These are phyloP conservation scores for Timandra comae DNA, from an alignment of 2,888 invertebrate genomes.

Conservation along the genomic window DNA sequence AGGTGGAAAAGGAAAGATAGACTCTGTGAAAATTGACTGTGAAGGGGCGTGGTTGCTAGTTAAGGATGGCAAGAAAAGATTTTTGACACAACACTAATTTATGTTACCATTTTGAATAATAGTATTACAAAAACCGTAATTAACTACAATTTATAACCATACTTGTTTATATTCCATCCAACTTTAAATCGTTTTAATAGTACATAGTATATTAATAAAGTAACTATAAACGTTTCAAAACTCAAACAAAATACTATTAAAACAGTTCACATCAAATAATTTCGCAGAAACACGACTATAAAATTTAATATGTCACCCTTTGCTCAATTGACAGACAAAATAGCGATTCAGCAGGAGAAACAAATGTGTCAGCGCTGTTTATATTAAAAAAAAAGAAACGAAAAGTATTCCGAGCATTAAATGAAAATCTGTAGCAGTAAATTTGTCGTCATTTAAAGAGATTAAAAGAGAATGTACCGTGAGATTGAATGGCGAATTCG, in stretches of 20 bases:
- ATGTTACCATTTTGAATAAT: too few relatives aligned
- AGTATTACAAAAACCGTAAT: too few relatives aligned
- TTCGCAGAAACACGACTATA: slow-evolving; percentile 6
- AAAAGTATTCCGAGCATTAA: slow-evolving; percentile 46
- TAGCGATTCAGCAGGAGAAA: slow-evolving; percentile 28
- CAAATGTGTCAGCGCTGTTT: slow-evolving; percentile 43
- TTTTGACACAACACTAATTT: too few relatives aligned
- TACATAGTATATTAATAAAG: too few relatives aligned
- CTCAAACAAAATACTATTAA: background rate
- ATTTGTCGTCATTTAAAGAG: slow-evolving; percentile 68
- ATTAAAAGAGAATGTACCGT: slow-evolving; percentile 71
- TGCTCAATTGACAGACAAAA: slow-evolving; percentile 34
- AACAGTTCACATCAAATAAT: background rate
- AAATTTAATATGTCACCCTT: slow-evolving; percentile 3
- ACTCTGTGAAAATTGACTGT: too few relatives aligned
- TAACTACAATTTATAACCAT: too few relatives aligned
- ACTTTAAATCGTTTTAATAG: too few relatives aligned
- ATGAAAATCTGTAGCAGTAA: slow-evolving; percentile 63
- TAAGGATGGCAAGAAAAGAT: too few relatives aligned
- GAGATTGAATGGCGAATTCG: slow-evolving; percentile 67
- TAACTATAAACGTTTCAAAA: background rate
- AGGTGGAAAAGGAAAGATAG: too few relatives aligned
- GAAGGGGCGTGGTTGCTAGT: too few relatives aligned
- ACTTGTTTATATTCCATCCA: too few relatives aligned
- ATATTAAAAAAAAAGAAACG: slow-evolving; percentile 32